These are phyloP conservation scores for Ammodytes marinus DNA, from an alignment of 2,113 vertebrate genomes.

Conservation along the genomic window DNA sequence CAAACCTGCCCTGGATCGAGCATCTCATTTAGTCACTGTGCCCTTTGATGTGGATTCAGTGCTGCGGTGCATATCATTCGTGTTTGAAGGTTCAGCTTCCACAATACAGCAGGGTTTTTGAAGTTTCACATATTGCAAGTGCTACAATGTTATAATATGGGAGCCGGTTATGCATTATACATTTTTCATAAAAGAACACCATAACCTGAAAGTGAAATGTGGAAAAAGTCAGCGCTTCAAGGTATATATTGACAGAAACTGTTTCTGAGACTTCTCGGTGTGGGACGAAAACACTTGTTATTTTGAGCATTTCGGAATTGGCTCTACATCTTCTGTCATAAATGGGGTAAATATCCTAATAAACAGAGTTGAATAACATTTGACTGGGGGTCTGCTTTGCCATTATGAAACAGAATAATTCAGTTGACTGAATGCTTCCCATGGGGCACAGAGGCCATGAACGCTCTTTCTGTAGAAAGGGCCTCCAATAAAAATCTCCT, in stretches of 20 bases:
- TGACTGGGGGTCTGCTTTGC: conserved; percentile 53
- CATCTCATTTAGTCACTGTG: conserved; percentile 78
- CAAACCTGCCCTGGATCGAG: conserved; percentile 78
- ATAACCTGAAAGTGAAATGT: conserved; percentile 76
- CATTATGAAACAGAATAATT: conserved; percentile 66
- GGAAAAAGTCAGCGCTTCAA: conserved; percentile 72
- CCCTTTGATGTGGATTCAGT: conserved; percentile 81
- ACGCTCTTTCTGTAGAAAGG: conserved; percentile 45
- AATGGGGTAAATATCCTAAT: conserved; percentile 75
- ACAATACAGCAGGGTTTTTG: conserved; percentile 79
- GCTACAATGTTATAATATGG: conserved; percentile 82
- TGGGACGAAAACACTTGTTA: conserved; percentile 73
- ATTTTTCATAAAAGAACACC: conserved; percentile 78
- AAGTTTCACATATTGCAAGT: conserved; percentile 79
- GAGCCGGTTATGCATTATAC: conserved; percentile 79
- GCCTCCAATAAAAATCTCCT: conserved; percentile 47
- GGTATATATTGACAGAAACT: conserved; percentile 76
- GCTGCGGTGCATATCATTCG: conserved; percentile 78
- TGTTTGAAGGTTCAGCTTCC: conserved; percentile 80
- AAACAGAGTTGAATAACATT: conserved; percentile 72
- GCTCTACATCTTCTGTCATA: conserved; percentile 64
- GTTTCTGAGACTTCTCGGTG: conserved; percentile 70
- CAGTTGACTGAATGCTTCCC: conserved; percentile 63
- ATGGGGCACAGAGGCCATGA: conserved; percentile 55
- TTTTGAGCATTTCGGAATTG: conserved; percentile 67